These are phyloP conservation scores for Tenthredo scrophulariae DNA, from an alignment of 2,888 invertebrate species.

Conservation along the genomic window DNA sequence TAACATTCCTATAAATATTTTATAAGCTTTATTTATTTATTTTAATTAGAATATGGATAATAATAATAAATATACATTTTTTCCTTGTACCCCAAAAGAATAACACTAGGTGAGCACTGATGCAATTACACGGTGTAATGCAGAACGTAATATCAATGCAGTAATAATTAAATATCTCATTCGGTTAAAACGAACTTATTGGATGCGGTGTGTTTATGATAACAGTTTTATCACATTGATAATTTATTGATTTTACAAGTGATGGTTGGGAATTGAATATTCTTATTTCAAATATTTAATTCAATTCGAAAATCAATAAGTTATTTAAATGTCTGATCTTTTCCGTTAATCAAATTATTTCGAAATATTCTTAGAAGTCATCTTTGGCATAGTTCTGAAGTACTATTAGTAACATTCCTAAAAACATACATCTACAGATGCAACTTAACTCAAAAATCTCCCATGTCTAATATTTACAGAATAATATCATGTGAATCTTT, in stretches of 20 bases:
- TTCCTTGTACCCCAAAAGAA: constrained; percentile 8
- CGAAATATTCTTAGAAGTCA: background rate
- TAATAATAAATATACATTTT: constrained; percentile 2
- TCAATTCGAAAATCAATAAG: constrained; percentile 6
- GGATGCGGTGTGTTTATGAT: background rate
- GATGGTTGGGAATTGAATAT: constrained; percentile 15
- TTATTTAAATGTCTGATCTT: background rate
- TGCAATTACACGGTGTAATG: background rate
- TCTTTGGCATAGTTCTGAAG: background rate
- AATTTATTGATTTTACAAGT: constrained; percentile 26
- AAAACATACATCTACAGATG: background rate
- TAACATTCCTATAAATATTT: constrained; percentile 42
- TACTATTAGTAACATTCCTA: background rate
- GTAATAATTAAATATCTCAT: background rate
- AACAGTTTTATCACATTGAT: background rate
- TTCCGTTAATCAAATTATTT: background rate
- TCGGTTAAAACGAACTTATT: background rate
- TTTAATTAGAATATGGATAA: constrained; percentile 21
- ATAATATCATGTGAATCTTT: background rate
- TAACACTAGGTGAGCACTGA: background rate
- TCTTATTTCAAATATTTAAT: constrained; percentile 21
- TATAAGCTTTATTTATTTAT: constrained; percentile 40
- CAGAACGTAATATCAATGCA: constrained; percentile 38
- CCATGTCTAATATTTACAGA: background rate
- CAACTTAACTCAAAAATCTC: background rate